Evolutionary conservation across 2,113 vertebrate genomes (phyloP), one percentile per base, ranked within the genome.

Genomic region (Indicator maculatus): DNA sequence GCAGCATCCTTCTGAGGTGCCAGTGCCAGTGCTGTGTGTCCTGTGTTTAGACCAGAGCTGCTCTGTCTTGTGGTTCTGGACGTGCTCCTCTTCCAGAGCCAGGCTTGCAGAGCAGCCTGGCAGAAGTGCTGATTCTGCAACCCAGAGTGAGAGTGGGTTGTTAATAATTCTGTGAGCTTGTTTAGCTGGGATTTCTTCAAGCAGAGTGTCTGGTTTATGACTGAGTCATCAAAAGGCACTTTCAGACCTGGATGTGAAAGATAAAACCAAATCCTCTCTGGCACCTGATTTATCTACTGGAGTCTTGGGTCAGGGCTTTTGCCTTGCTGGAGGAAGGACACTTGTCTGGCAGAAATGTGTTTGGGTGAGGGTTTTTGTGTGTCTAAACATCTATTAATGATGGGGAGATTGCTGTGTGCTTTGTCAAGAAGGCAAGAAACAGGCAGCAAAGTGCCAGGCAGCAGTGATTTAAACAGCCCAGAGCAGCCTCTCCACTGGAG

Each of bases 131-230:
- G 38, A n/a, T 65, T 30, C 64, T 45, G 31, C 33, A 11, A 12
- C 41, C 74, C 4, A 6, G 58, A 24, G n/a, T 64, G 59, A 18
- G 61, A 17, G 55, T 7, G 56, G 21, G 31, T 41, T 41, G 55
- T 36, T 70, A 59, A 30, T 86, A 47, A 64, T 58, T 65, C 77
- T 56, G 15, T 56, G 45, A 11, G 80, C 12, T 85, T 67, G 60
- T 86, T 88, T 56, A 41, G 70, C 84, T 85, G 93, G 69, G 64
- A 53, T 80, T 85, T 95, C 79, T 89, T 85, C 28, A 88, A 18
- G 36, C 28, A 17, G 52, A 63, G 31, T 1, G 1, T 86, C 79
- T 86, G 73, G 44, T 76, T 64, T 61, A 19, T 36, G 76, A 47
- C 39, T 39, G 79, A 67, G 38, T 60, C 33, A 50, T 88, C 86